Conservation (phyloP, 2,888 invertebrate species). For the Agriopis leucophaearia region DNA sequence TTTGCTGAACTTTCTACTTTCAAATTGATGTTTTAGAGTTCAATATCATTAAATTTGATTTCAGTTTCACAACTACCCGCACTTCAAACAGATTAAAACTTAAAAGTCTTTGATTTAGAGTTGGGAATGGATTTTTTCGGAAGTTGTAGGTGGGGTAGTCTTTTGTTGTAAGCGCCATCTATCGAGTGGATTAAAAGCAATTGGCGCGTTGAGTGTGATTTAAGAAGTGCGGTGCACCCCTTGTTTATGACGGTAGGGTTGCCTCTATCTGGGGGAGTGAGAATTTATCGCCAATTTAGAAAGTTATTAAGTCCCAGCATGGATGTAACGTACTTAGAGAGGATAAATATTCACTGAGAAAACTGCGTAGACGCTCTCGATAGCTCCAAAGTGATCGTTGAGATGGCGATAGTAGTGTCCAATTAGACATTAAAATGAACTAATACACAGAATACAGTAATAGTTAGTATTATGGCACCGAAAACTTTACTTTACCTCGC, state of each 20-base stretch:
- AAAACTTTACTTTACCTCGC: too few species aligned
- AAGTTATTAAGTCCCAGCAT: conserved; percentile 14
- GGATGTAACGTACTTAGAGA: too few species aligned
- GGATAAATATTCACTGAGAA: too few species aligned
- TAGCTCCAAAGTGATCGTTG: too few species aligned
- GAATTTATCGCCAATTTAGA: conserved; percentile 24
- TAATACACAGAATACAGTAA: too few species aligned
- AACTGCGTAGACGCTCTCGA: too few species aligned
- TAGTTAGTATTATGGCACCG: too few species aligned
- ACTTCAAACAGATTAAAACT: conserved; percentile 18
- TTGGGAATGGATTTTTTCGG: conserved; percentile 6
- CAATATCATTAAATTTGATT: not conserved
- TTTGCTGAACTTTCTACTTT: not conserved
- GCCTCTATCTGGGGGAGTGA: conserved; percentile 27
- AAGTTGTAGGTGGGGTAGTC: conserved; percentile 49
- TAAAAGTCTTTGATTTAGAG: conserved; percentile 14
- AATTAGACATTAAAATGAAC: too few species aligned
- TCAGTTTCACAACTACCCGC: conserved; percentile 1
- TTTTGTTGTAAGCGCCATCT: conserved; percentile 72
- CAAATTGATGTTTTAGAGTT: not conserved
- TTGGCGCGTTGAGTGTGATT: conserved; percentile 74
- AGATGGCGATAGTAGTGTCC: too few species aligned
- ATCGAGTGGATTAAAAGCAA: conserved; percentile 81
- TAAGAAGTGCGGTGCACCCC: conserved; percentile 54
- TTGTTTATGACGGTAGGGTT: conserved; percentile 47